Evolutionary conservation across 2,888 invertebrate genomes (phyloP).

Genomic region (Synanthedon formicaeformis): DNA sequence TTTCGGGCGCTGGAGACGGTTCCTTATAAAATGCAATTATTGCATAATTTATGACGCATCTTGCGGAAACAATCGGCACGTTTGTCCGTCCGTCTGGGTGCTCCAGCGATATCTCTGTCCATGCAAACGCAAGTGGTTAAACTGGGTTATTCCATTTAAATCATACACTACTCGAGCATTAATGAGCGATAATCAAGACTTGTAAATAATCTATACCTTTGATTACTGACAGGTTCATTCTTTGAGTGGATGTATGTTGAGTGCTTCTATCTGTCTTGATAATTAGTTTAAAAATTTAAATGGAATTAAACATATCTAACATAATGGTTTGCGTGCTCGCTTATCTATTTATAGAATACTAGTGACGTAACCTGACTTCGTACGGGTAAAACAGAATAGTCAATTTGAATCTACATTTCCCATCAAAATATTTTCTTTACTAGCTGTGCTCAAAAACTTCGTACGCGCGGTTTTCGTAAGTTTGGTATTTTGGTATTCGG

Average conservation of each 20-base stretch:
- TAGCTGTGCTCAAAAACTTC: too few species aligned
- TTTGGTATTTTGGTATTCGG: too few species aligned
- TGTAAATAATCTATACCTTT: constrained; percentile 42
- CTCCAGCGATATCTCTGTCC: constrained; percentile 30
- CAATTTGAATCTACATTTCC: too few species aligned
- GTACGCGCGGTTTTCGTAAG: too few species aligned
- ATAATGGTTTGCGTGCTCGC: too few species aligned
- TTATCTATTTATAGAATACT: too few species aligned
- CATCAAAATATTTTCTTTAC: too few species aligned
- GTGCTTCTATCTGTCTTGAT: too few species aligned
- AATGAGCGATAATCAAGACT: constrained; percentile 56
- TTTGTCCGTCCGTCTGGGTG: constrained; percentile 24
- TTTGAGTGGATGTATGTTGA: not conserved
- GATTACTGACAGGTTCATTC: constrained; percentile 38
- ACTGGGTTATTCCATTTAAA: constrained; percentile 62
- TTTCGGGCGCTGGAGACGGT: constrained; percentile 37
- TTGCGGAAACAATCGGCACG: constrained; percentile 31
- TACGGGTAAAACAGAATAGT: too few species aligned
- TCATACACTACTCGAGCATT: constrained; percentile 50
- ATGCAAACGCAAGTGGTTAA: constrained; percentile 38
- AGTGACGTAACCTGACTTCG: too few species aligned
- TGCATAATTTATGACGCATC: constrained; percentile 52
- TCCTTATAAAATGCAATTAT: constrained; percentile 47
- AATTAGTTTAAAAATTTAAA: too few species aligned
- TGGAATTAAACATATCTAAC: too few species aligned